These are phyloP conservation scores for Geotrupes spiniger DNA, from an alignment of 2,888 invertebrate species.

Conservation along the genomic window DNA sequence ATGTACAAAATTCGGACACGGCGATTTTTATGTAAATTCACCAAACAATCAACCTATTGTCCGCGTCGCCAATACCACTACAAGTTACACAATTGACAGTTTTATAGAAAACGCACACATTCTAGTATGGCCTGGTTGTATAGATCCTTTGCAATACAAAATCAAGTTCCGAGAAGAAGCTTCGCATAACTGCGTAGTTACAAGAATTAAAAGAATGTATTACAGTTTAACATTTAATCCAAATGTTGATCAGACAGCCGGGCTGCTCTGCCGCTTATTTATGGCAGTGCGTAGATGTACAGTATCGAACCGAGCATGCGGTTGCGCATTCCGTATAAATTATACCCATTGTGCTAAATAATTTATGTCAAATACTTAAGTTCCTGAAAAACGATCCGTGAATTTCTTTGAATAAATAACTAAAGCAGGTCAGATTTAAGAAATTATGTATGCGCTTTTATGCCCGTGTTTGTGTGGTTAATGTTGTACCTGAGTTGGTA, in stretches of 20 bases:
- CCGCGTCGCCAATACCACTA: too few relatives aligned
- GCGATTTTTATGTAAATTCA: too few relatives aligned
- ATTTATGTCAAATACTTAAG: constrained; percentile 11
- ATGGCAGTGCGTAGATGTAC: constrained; percentile 38
- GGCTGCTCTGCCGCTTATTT: constrained; percentile 36
- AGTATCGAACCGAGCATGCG: constrained; percentile 38
- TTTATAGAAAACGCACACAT: neutral
- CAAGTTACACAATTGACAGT: neutral
- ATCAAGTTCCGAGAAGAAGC: constrained; percentile 5
- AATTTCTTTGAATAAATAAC: constrained; percentile 1
- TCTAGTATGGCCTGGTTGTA: constrained; percentile 3
- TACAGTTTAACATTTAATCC: constrained; percentile 46
- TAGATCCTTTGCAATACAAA: constrained; percentile 2
- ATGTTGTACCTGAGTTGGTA: too few relatives aligned
- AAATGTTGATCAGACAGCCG: constrained; percentile 43
- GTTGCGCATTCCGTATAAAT: constrained; percentile 42
- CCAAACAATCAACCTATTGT: too few relatives aligned
- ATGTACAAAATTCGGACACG: too few relatives aligned
- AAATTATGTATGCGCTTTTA: neutral
- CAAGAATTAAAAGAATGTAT: constrained; percentile 45
- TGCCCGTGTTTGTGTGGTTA: too few relatives aligned
- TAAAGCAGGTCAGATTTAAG: neutral
- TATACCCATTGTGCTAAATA: constrained; percentile 20
- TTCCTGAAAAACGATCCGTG: constrained; percentile 1
- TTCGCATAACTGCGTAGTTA: constrained; percentile 36